phyloP scores from a whole-genome alignment of 1,140 invertebrate species.

The Carcinoscorpius rotundicauda region DNA sequence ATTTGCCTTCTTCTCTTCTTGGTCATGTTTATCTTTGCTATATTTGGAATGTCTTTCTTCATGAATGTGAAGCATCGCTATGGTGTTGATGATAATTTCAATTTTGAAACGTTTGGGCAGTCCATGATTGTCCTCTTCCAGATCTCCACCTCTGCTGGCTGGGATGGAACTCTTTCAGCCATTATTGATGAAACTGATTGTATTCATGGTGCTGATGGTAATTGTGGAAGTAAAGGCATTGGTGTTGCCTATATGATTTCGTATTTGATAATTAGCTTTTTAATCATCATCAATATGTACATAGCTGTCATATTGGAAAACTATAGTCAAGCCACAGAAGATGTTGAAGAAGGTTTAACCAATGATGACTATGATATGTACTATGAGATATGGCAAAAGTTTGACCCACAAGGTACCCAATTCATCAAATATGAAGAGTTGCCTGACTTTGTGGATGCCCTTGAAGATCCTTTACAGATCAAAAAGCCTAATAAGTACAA shows the following conservation, averaged over 20 bases:
- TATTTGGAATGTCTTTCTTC: conserved; percentile 99
- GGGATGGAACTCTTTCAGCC: conserved; percentile 88
- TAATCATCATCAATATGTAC: conserved; percentile 99
- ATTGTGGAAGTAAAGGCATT: conserved; percentile 83
- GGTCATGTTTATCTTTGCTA: conserved; percentile 98
- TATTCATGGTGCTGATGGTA: conserved; percentile 65
- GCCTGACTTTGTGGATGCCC: conserved; percentile 86
- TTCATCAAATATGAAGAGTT: conserved; percentile 89
- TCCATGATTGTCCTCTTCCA: conserved; percentile 97
- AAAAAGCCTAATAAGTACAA: conserved; percentile 98
- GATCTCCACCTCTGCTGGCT: conserved; percentile 97
- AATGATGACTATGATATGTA: conserved; percentile 99
- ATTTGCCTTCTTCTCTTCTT: conserved; percentile 94
- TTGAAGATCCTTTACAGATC: conserved; percentile 87
- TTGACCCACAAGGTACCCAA: conserved; percentile 93
- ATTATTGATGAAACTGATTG: conserved; percentile 94
- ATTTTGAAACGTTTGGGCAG: conserved; percentile 96
- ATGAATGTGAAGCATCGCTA: conserved; percentile 86
- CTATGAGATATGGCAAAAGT: conserved; percentile 98
- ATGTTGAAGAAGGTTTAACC: conserved; percentile 94
- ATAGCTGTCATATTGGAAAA: conserved; percentile 98
- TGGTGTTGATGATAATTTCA: conserved; percentile 92
- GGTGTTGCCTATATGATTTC: conserved; percentile 89
- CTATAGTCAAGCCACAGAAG: conserved; percentile 94
- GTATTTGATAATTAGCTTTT: conserved; percentile 94